Percentiles rank a stretch among this genome's conserved stretches.
Conservation (phyloP, 2,113 vertebrate genomes). For the Vanacampus margaritifer region DNA sequence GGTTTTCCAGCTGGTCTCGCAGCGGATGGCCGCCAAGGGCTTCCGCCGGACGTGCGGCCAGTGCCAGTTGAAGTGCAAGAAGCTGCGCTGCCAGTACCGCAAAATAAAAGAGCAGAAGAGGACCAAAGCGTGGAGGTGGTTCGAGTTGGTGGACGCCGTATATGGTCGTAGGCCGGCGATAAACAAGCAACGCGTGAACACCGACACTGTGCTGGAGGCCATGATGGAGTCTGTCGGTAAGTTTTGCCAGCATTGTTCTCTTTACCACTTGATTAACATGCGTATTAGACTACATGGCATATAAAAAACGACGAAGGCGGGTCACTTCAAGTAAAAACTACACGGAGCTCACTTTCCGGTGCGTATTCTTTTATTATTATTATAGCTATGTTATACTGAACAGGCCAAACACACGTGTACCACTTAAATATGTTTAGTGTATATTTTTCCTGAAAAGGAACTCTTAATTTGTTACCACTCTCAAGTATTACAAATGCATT, state of each 20-base stretch:
- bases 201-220: not conserved
- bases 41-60: not conserved
- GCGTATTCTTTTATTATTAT: too few relatives aligned
- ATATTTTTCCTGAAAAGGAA: not conserved
- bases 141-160: not conserved
- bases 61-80: slow-evolving; percentile 4
- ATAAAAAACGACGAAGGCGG: too few relatives aligned
- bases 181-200: not conserved
- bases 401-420: not conserved
- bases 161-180: not conserved
- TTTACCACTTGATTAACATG: too few relatives aligned
- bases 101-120: not conserved
- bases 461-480: too few relatives aligned
- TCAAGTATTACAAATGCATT: too few relatives aligned
- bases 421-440: not conserved
- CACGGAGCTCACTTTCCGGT: too few relatives aligned
- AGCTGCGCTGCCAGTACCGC: not conserved
- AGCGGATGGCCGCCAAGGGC: not conserved
- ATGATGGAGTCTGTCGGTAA: not conserved
- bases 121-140: not conserved
- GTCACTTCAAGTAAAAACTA: too few relatives aligned
- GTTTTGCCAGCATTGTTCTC: not conserved
- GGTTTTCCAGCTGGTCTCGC: slow-evolving; percentile 7
- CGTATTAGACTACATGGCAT: too few relatives aligned
- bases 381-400: too few relatives aligned